Base-by-base conservation (phyloP, 2,888 invertebrate species). In the Morinoia aosen region DNA sequence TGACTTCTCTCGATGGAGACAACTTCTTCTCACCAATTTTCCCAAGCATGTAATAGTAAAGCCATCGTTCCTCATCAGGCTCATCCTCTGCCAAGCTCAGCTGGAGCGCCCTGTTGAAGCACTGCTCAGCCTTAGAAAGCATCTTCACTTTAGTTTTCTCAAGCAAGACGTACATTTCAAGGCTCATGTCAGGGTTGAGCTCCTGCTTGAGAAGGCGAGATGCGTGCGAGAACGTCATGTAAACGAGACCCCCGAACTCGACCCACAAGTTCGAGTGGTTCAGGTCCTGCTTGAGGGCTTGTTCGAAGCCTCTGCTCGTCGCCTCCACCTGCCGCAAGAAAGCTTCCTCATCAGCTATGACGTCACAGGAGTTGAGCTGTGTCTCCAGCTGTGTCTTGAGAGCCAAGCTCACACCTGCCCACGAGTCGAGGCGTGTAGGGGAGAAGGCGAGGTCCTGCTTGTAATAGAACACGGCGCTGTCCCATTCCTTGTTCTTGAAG, bases 41-140 rank as follows among this genome's bases (percentile, higher is more conserved):
- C 0, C 99, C 99, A n/a, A 99, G 97, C 98, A 99, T 99, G 97
- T 99, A 99, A 97, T 99, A 98, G 97, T 98, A 98, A 76, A 99
- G 97, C 99, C 99, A 99, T 96, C 98, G 98, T 97, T 99, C 99
- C 97, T 99, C 99, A 96, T 98, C 98, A 0, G 97, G 97, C 94
- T 97, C 97, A 96, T 98, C 98, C n/a, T 97, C 97, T 95, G 98
- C 98, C 90, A 97, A 97, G 0, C 97, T 97, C 94, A 97, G 97
- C 95, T 97, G 95, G 25, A 96, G 97, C 5, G 97, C 97, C 93
- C 97, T 97, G 91, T 97, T 98, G 97, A 99, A 99, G 97, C 99
- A 99, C 97, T 98, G 98, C 94, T 98, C 98, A 0, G 99, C 98
- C 56, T 98, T 98, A 96, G 98, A 98, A 96, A 99, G 97, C 98